phyloP scores from a whole-genome alignment of 2,888 invertebrate species.

The Emesis russula region DNA sequence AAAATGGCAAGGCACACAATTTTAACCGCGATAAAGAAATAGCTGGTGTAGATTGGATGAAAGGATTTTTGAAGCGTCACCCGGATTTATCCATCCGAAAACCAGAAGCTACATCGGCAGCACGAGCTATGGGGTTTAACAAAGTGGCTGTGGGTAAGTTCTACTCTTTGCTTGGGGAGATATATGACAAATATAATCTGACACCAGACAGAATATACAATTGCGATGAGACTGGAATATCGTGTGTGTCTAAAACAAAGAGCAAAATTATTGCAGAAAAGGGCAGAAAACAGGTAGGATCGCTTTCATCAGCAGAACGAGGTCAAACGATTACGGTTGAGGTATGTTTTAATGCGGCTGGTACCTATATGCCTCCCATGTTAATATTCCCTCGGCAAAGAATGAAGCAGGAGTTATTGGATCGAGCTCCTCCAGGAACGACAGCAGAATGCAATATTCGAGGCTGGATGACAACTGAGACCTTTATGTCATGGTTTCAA shows the following conservation, averaged over 20 bases:
- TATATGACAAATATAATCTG: slow-evolving; percentile 82
- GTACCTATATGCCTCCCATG: slow-evolving; percentile 83
- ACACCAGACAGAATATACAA: slow-evolving; percentile 88
- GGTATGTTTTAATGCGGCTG: slow-evolving; percentile 87
- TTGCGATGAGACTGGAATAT: slow-evolving; percentile 88
- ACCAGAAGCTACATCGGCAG: slow-evolving; percentile 81
- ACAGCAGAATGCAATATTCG: slow-evolving; percentile 53
- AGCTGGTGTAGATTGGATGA: slow-evolving; percentile 61
- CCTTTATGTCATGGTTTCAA: slow-evolving; percentile 75
- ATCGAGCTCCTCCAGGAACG: too few relatives aligned
- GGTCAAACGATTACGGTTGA: slow-evolving; percentile 85
- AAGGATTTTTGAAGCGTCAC: slow-evolving; percentile 75
- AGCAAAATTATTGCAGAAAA: slow-evolving; percentile 84
- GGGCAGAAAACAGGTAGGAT: slow-evolving; percentile 87
- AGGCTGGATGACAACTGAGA: slow-evolving; percentile 85
- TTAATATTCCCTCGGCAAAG: slow-evolving; percentile 85
- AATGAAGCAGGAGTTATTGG: slow-evolving; percentile 74
- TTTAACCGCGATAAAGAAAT: slow-evolving; percentile 59
- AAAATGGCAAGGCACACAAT: slow-evolving; percentile 74
- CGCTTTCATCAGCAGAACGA: slow-evolving; percentile 88
- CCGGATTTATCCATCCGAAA: slow-evolving; percentile 71
- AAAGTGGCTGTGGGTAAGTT: slow-evolving; percentile 83
- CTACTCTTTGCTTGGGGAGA: slow-evolving; percentile 69
- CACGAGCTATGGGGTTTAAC: slow-evolving; percentile 89
- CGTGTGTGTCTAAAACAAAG: slow-evolving; percentile 79